Conservation (phyloP, 2,888 invertebrate genomes). For the Daptonema setosum region DNA sequence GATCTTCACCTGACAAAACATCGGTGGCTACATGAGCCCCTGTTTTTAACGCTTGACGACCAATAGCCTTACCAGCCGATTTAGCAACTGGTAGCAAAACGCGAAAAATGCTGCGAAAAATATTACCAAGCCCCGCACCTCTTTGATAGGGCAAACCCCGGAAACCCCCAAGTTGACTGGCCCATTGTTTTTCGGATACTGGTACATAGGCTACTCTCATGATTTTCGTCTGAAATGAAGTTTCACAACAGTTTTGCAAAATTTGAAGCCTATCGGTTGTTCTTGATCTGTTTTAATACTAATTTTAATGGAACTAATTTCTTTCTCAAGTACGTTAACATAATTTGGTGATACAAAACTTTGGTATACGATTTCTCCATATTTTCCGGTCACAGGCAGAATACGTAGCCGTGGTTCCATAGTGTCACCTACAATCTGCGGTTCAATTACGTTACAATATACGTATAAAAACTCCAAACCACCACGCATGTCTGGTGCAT, state of each 20-base stretch:
- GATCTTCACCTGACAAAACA: neutral
- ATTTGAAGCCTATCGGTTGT: neutral
- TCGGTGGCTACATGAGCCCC: neutral
- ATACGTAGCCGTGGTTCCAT: neutral
- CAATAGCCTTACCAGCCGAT: neutral
- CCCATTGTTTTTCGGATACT: neutral
- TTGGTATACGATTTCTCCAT: neutral
- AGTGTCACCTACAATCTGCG: neutral
- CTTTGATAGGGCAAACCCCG: neutral
- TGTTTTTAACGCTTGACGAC: neutral
- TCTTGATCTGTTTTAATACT: neutral
- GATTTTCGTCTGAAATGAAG: constrained; percentile 2
- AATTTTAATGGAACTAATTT: neutral
- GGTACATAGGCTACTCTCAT: neutral
- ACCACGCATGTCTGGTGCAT: constrained; percentile 1
- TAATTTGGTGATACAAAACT: neutral
- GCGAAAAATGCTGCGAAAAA: neutral
- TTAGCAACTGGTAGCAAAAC: neutral
- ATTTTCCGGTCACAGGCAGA: neutral
- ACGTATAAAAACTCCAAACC: constrained; percentile 1
- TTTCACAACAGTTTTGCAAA: constrained; percentile 4
- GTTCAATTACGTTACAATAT: constrained; percentile 1
- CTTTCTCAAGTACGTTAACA: neutral
- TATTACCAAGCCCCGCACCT: neutral
- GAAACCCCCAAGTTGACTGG: neutral